Conservation (phyloP, 2,888 invertebrate species). For the Pecten maximus region DNA sequence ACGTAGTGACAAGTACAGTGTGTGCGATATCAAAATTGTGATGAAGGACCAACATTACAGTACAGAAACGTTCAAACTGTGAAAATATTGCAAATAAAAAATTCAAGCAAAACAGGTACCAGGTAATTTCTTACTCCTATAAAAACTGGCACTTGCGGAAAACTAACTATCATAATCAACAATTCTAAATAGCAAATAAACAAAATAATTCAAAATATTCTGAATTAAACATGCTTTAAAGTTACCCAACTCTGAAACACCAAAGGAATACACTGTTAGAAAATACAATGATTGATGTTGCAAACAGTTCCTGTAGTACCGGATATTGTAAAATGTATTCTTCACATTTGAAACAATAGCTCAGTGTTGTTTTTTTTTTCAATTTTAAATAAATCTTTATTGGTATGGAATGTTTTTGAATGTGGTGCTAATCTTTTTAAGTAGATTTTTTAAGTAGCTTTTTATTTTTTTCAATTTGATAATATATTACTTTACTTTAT, state of each 20-base stretch:
- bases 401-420: too few species aligned
- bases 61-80: not conserved
- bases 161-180: not conserved
- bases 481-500: too few species aligned
- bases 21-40: not conserved
- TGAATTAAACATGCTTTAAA: slow-evolving; percentile 9
- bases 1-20: too few species aligned
- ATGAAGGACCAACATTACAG: not conserved
- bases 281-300: not conserved
- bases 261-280: not conserved
- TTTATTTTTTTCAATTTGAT: too few species aligned
- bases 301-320: too few species aligned
- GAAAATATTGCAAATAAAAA: not conserved
- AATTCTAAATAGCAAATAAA: slow-evolving; percentile 30
- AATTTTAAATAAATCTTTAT: too few species aligned
- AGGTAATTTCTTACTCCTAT: not conserved
- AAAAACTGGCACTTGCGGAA: not conserved
- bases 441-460: too few species aligned
- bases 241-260: slow-evolving; percentile 35
- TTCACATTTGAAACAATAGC: too few species aligned
- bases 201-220: not conserved
- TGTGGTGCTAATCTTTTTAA: too few species aligned
- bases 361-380: too few species aligned
- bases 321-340: too few species aligned
- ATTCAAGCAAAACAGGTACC: not conserved